These are phyloP conservation scores for Rotaria sp. DNA, from an alignment of 2,888 invertebrate genomes.

Conservation along the genomic window DNA sequence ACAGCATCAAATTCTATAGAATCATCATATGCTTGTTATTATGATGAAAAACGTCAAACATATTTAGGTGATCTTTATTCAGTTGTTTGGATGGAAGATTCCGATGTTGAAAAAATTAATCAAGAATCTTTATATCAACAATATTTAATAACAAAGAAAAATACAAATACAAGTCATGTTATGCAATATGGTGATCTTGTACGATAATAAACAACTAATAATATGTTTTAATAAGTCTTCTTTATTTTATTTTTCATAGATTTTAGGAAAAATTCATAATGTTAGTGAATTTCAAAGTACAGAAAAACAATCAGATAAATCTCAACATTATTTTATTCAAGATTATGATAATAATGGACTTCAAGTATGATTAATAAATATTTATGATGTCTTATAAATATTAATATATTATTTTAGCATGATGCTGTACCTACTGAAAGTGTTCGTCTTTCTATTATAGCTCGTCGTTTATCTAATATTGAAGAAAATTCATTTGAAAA, in stretches of 20 bases:
- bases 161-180: conserved; percentile 62
- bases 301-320: neutral
- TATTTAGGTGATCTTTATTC: conserved; percentile 63
- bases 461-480: conserved; percentile 33
- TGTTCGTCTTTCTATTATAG: conserved; percentile 39
- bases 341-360: neutral
- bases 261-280: conserved; percentile 24
- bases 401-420: conserved; percentile 29
- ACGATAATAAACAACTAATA: conserved; percentile 15
- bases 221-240: neutral
- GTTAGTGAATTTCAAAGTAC: conserved; percentile 37
- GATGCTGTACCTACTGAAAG: conserved; percentile 41
- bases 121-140: conserved; percentile 38
- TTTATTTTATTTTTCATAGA: neutral
- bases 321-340: neutral
- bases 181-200: conserved; percentile 60
- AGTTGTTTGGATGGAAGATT: conserved; percentile 63
- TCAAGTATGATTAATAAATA: neutral
- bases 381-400: neutral
- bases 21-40: conserved; percentile 62
- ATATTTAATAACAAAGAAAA: conserved; percentile 56
- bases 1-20: conserved; percentile 62
- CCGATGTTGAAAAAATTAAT: conserved; percentile 50
- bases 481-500: conserved; percentile 15
- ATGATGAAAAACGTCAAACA: conserved; percentile 57